These are phyloP conservation scores for Periplaneta americana DNA, from an alignment of 1,140 invertebrate species.

Conservation along the genomic window DNA sequence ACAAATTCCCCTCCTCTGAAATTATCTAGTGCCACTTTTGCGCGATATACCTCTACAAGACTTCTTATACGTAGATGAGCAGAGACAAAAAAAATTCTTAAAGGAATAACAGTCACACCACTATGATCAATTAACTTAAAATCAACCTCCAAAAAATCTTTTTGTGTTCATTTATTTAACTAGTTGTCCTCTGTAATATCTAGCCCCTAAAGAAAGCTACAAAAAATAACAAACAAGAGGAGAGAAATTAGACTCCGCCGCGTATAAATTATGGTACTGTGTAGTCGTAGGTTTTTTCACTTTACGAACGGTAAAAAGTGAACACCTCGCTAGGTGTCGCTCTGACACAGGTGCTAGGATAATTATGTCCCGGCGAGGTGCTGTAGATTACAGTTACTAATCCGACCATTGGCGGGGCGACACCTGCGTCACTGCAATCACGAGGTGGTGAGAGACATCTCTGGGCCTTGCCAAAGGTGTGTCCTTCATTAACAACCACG, in stretches of 20 bases:
- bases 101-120: background rate
- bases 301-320: too few relatives aligned
- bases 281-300: background rate
- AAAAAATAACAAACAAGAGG: background rate
- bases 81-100: too few relatives aligned
- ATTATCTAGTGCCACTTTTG: background rate
- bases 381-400: background rate
- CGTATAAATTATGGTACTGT: background rate
- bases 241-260: background rate
- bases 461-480: too few relatives aligned
- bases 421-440: background rate
- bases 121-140: background rate
- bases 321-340: too few relatives aligned
- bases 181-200: background rate
- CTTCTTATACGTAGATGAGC: background rate
- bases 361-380: background rate
- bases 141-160: background rate
- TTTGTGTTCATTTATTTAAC: background rate
- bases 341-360: background rate
- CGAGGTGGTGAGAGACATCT: background rate
- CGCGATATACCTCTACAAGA: background rate
- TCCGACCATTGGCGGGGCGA: background rate
- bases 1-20: too few relatives aligned
- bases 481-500: too few relatives aligned
- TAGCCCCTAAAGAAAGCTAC: background rate